Percentiles rank a stretch among this genome's conserved stretches.
Conservation (phyloP, 1,140 invertebrate genomes). For the Hylaeus anthracinus region DNA sequence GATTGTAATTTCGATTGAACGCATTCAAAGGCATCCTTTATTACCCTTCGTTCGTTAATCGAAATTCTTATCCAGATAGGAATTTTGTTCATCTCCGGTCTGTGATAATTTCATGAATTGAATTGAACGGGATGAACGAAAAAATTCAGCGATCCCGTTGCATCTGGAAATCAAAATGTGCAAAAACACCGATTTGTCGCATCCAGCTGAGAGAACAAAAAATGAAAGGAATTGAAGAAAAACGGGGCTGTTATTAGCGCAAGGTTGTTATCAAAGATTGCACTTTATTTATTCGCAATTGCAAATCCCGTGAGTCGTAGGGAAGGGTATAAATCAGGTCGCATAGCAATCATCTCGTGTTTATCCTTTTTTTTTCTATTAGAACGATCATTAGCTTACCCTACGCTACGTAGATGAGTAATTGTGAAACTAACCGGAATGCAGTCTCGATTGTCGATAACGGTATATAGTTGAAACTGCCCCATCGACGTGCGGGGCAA, state of each 20-base stretch:
- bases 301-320: not conserved
- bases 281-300: constrained; percentile 28
- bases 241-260: constrained; percentile 31
- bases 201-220: not conserved
- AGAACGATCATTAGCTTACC: constrained; percentile 13
- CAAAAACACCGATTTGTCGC: not conserved
- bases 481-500: not conserved
- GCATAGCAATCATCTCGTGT: constrained; percentile 36
- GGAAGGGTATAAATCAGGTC: constrained; percentile 38
- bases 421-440: constrained; percentile 43
- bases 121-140: not conserved
- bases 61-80: no score
- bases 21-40: no score
- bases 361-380: constrained; percentile 32
- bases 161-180: not conserved
- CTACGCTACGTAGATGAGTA: constrained; percentile 24
- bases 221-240: not conserved
- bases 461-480: constrained; percentile 10
- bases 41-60: no score
- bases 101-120: not conserved
- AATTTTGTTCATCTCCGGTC: no score
- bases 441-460: constrained; percentile 26
- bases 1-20: no score
- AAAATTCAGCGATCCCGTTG: not conserved
- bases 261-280: constrained; percentile 38